Evolutionary conservation across 2,797 vertebrate genomes (phyloP).

Genomic region (Sardinella longiceps): DNA sequence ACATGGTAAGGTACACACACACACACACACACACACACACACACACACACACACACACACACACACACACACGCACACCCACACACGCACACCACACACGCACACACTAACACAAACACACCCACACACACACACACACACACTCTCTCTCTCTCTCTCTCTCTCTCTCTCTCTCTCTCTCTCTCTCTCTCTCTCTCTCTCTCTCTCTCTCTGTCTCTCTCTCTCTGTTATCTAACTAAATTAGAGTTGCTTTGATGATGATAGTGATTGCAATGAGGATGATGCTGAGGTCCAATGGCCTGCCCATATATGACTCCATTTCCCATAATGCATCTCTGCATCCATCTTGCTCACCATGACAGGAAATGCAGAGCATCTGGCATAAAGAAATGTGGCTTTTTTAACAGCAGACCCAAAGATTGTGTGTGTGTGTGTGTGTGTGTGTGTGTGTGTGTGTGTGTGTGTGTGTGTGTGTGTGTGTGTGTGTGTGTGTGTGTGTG

Average conservation of each 20-base stretch:
- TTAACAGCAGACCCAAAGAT: constrained; percentile 40
- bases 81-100: constrained; percentile 5
- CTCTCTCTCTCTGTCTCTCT: too few relatives aligned
- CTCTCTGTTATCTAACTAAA: too few relatives aligned
- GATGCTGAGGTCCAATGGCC: too few relatives aligned
- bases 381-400: constrained; percentile 48
- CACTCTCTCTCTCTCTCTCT: neutral
- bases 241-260: too few relatives aligned
- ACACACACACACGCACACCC: constrained; percentile 20
- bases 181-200: too few relatives aligned
- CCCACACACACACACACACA: constrained; percentile 2
- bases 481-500: constrained; percentile 18
- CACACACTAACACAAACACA: neutral
- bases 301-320: too few relatives aligned
- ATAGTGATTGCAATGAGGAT: too few relatives aligned
- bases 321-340: neutral
- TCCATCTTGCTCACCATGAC: constrained; percentile 28
- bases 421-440: neutral
- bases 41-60: constrained; percentile 20
- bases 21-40: constrained; percentile 8
- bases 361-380: constrained; percentile 49
- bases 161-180: neutral
- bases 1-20: constrained; percentile 76
- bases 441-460: too few relatives aligned
- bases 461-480: too few relatives aligned